Percentiles rank a stretch among this genome's conserved stretches.
These are phyloP conservation scores for Caenorhabditis sp. DNA, from an alignment of 2,888 invertebrate genomes.

Conservation along the genomic window DNA sequence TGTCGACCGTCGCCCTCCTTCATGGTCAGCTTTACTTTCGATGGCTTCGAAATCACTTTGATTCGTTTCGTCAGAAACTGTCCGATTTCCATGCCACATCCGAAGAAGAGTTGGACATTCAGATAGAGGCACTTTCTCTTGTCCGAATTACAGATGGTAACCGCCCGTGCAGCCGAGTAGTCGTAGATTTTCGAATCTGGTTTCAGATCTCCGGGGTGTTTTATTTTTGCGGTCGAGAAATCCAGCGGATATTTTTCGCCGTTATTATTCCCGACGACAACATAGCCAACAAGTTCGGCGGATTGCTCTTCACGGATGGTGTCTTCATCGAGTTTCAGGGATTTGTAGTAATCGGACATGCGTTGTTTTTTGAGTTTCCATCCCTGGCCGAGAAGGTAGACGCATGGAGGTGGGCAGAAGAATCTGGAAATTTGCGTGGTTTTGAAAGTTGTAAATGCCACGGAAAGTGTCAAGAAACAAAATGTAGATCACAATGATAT, in stretches of 20 bases:
- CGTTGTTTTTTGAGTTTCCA: constrained; percentile 94
- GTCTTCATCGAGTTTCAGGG: constrained; percentile 53
- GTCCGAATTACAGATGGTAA: constrained; percentile 99
- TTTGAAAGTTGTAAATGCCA: background rate
- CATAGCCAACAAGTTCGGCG: constrained; percentile 93
- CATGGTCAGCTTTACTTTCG: constrained; percentile 98
- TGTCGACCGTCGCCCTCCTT: constrained; percentile 98
- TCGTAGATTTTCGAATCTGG: constrained; percentile 86
- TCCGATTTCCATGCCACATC: constrained; percentile 97
- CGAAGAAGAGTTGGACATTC: constrained; percentile 99
- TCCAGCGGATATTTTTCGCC: constrained; percentile 99
- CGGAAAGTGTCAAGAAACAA: constrained; percentile 5
- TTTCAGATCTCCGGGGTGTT: constrained; percentile 56
- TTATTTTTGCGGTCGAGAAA: constrained; percentile 91
- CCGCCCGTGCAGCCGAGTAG: constrained; percentile 98
- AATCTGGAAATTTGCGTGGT: constrained; percentile 86
- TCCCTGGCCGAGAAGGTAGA: constrained; percentile 97
- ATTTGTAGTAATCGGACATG: constrained; percentile 31
- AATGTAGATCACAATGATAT: too few species aligned
- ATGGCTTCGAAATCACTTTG: constrained; percentile 98
- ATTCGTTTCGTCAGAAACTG: constrained; percentile 98
- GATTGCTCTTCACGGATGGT: constrained; percentile 69
- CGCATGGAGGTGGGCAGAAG: constrained; percentile 99
- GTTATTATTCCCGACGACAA: constrained; percentile 95
- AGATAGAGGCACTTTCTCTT: constrained; percentile 99